Base-by-base conservation (phyloP, 2,888 invertebrate genomes). In the Habroteleia sp. region DNA sequence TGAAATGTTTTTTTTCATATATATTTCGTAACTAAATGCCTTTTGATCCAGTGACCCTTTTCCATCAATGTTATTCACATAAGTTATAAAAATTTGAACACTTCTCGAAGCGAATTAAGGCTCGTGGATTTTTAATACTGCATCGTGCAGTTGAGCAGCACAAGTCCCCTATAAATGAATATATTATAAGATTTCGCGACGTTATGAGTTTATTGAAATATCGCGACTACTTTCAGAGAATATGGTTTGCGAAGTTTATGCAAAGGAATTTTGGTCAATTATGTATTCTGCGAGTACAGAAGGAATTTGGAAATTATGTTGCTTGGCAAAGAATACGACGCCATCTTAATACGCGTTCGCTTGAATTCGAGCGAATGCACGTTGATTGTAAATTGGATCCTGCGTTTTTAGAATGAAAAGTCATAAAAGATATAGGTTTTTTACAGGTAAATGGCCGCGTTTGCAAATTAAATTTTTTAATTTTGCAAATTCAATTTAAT, bases 221-320 rank as follows among this genome's bases (percentile, higher is more conserved):
- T 31, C 29, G 37, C 25, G 29, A 54, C 44, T 37, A 35, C 37
- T 46, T 44, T 37, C 44, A 4, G 8, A 14, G 35, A 50, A 29
- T 23, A 50, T 35, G 27, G 48, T 56, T 58, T 58, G 8, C 11
- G 42, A 58, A 56, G 48, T 58, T 68, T 68, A 39, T 39, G 41
- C 33, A 10, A 8, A 39, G 42, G 58, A 68, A 58, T 58, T 68
- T 41, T 7, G 23, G 42, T 48, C 56, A 66, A 66, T 66, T 56
- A 66, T 46, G 66, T 48, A 66, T 56, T 66, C 65, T 25, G 17
- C 11, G 17, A 37, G 52, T 33, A 16, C 8, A 48, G 13, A 20
- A 11, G 39, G 54, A 37, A 66, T 46, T 54, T 8, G 39, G 10
- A 39, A 54, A 54, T 54, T 54, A 35, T 25, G 10, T 11, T 17